These are phyloP conservation scores for Thera britannica DNA, from an alignment of 2,888 invertebrate species.

Conservation along the genomic window DNA sequence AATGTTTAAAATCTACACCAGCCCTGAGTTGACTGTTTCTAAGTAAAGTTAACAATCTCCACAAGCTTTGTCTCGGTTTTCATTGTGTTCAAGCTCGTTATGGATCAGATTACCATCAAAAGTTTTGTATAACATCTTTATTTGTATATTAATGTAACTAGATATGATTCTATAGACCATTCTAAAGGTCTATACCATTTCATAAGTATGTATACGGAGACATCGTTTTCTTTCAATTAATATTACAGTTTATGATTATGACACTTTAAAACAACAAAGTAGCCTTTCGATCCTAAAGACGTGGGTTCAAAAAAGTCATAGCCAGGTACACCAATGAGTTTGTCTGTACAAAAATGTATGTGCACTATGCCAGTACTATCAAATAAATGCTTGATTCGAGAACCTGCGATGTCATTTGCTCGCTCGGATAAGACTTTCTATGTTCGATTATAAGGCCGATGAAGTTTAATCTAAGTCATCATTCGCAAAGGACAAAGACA, in stretches of 20 bases:
- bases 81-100: constrained; percentile 33
- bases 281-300: too few relatives aligned
- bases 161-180: constrained; percentile 9
- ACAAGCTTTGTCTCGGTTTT: constrained; percentile 32
- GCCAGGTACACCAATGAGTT: too few relatives aligned
- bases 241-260: constrained; percentile 6
- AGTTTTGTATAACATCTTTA: constrained; percentile 34
- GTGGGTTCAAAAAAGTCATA: too few relatives aligned
- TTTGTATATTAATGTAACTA: constrained; percentile 23
- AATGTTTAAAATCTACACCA: neutral
- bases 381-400: too few relatives aligned
- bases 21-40: neutral
- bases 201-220: neutral
- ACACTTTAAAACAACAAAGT: neutral
- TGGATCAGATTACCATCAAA: constrained; percentile 47
- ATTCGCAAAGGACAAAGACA: too few relatives aligned
- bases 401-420: too few relatives aligned
- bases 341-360: too few relatives aligned
- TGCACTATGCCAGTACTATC: too few relatives aligned
- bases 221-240: constrained; percentile 1
- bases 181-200: neutral
- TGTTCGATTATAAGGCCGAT: too few relatives aligned
- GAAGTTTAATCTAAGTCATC: too few relatives aligned
- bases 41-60: constrained; percentile 20
- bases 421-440: too few relatives aligned